phyloP scores from a whole-genome alignment of 1,140 invertebrate species.

The Alviniconcha marisindica region DNA sequence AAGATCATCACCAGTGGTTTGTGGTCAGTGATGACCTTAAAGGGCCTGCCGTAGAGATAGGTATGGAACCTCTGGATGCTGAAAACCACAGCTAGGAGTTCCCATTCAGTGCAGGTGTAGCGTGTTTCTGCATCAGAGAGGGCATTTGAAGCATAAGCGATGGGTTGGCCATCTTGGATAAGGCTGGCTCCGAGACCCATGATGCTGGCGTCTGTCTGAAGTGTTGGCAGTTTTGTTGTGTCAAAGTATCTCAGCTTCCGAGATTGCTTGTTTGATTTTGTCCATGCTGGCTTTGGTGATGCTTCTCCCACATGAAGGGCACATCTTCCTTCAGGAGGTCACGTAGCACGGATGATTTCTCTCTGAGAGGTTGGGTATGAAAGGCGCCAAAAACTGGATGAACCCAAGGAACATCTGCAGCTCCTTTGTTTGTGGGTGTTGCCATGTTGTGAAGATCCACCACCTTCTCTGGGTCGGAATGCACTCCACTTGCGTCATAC shows the following conservation, averaged over 20 bases:
- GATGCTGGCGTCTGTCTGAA: constrained; percentile 52
- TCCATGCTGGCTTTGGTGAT: constrained; percentile 35
- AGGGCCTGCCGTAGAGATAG: constrained; percentile 70
- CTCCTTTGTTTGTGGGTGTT: constrained; percentile 58
- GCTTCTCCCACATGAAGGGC: constrained; percentile 37
- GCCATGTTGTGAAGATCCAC: constrained; percentile 63
- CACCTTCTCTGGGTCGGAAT: constrained; percentile 71
- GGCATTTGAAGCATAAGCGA: constrained; percentile 75
- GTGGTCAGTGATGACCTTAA: constrained; percentile 57
- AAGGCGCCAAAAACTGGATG: constrained; percentile 42
- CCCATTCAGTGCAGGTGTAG: constrained; percentile 77
- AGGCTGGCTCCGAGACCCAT: constrained; percentile 75
- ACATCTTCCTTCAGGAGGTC: constrained; percentile 43
- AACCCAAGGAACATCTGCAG: constrained; percentile 54
- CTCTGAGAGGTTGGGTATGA: constrained; percentile 42
- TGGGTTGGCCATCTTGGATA: constrained; percentile 73
- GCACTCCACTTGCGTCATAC: constrained; percentile 66
- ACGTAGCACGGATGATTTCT: constrained; percentile 10
- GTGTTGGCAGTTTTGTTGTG: constrained; percentile 27
- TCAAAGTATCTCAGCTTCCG: constrained; percentile 37
- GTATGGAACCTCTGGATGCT: constrained; percentile 72
- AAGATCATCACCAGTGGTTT: constrained; percentile 73
- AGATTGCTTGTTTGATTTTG: constrained; percentile 19
- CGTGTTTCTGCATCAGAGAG: constrained; percentile 73
- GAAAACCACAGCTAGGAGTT: constrained; percentile 77